Base-by-base conservation (phyloP, 2,113 vertebrate genomes). In the Plotosus lineatus region DNA sequence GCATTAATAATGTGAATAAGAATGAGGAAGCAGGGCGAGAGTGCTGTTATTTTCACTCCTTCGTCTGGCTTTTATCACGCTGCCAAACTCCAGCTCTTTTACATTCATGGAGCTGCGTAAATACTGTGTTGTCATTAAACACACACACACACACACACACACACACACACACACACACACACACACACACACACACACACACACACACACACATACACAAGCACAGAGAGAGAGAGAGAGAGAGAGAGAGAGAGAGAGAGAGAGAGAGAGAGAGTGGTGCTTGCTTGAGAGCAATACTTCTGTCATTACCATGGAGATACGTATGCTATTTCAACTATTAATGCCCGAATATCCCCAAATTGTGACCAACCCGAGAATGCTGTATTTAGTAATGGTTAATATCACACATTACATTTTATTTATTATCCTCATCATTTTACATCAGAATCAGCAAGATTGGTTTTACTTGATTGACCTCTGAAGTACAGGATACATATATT, bases 301-400 rank as follows among this genome's bases (percentile, higher is more conserved):
- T 42, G 12, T 72, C 31, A 50, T 84, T 80, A 60, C 78, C 46
- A 68, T 84, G 58, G 73, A 80, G 33, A 84, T 55, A 36, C 8
- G 38, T 79, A 28, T 83, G 42, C 17, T 42, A 79, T 63, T 75
- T 48, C 63, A 26, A 68, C 58, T 50, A 38, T 69, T 33, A 1
- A 9, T 58, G 38, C 68, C 65, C 14, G 26, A 71, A 77, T 80
- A 55, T 55, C 19, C 66, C 73, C 3, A 71, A 21, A 60, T n/a
- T 80, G 73, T 58, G 58, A 38, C 46, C 72, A 33, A 80, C 48
- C 73, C 4, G 51, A 23, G 5, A 19, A 78, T 36, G n/a, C n/a
- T n/a, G n/a, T n/a, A 66, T 50, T 38, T 66, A 53, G 36, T 11
- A 26, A 44, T 65, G 40, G 19, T 40, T 40, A 23, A 23, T 40